These are phyloP conservation scores for Drosophila santomea DNA, from an alignment of 1,140 invertebrate genomes.

Conservation along the genomic window DNA sequence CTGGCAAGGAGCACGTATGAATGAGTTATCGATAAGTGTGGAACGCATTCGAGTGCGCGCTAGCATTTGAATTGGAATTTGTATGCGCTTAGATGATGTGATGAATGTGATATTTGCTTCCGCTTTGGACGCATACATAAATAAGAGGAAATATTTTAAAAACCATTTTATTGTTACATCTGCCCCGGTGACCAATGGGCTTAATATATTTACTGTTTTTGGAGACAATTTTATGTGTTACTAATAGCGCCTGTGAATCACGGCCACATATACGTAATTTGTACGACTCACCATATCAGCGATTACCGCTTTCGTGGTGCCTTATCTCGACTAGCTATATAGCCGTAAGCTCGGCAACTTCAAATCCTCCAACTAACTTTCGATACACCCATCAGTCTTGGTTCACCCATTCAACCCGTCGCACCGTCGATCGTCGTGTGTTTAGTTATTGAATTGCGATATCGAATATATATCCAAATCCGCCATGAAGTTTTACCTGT, in stretches of 20 bases:
- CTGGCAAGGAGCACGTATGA: slow-evolving; percentile 9
- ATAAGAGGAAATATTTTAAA: too few relatives aligned
- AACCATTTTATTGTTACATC: too few relatives aligned
- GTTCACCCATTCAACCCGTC: slow-evolving; percentile 8
- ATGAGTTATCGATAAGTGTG: neutral
- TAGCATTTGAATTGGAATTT: neutral
- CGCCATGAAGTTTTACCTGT: slow-evolving; percentile 55
- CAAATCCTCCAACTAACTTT: neutral
- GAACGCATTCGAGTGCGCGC: neutral
- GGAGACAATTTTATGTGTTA: too few relatives aligned
- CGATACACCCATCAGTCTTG: slow-evolving; percentile 4
- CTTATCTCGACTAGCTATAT: slow-evolving; percentile 1
- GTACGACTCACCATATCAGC: slow-evolving; percentile 5
- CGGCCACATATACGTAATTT: too few relatives aligned
- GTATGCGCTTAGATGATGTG: too few relatives aligned
- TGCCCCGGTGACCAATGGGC: too few relatives aligned
- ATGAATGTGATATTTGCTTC: too few relatives aligned
- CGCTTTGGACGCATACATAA: too few relatives aligned
- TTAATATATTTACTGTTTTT: too few relatives aligned
- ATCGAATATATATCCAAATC: slow-evolving; percentile 18
- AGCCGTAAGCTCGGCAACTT: neutral
- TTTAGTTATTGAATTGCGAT: neutral
- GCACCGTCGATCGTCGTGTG: slow-evolving; percentile 11
- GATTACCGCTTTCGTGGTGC: neutral
- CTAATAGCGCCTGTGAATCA: too few relatives aligned